Percentiles rank a stretch among this genome's conserved stretches.
Conservation (phyloP, 92 coral and sea anemone genomes). For the Heteractis magnifica region DNA sequence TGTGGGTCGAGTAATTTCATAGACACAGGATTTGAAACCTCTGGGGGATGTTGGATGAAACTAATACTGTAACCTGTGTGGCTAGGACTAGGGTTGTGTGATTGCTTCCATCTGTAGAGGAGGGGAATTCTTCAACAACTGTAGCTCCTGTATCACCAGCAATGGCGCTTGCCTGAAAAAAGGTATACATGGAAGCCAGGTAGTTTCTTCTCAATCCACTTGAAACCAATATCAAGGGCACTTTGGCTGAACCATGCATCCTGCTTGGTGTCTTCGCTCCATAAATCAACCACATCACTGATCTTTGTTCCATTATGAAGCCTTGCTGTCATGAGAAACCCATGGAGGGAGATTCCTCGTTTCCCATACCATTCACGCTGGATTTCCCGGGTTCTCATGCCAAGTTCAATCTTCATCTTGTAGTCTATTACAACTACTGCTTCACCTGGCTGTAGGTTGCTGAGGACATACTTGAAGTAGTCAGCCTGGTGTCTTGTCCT, state of each 20-base stretch:
- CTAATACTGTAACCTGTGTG: no score
- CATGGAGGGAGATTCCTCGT: constrained; percentile 48
- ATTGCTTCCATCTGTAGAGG: no score
- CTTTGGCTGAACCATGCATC: constrained; percentile 40
- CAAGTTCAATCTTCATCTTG: constrained; percentile 54
- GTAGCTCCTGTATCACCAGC: no score
- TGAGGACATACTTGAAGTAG: constrained; percentile 25
- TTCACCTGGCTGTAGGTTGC: constrained; percentile 36
- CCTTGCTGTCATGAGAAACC: constrained; percentile 37
- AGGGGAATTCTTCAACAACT: no score
- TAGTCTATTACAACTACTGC: constrained; percentile 32
- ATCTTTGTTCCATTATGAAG: not conserved
- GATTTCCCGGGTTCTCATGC: constrained; percentile 38
- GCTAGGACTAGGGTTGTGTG: no score
- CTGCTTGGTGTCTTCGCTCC: constrained; percentile 30
- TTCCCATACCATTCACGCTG: constrained; percentile 62
- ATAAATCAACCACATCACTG: constrained; percentile 17
- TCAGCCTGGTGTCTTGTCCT: not conserved
- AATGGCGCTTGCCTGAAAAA: constrained; percentile 4
- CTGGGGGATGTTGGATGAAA: no score
- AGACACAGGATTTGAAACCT: no score
- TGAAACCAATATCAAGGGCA: constrained; percentile 25
- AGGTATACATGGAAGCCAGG: constrained; percentile 21
- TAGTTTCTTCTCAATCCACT: constrained; percentile 23
- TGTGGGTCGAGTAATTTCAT: no score